These are phyloP conservation scores for Gymnoscopelus microlampas DNA, from an alignment of 2,797 vertebrate species.

Conservation along the genomic window DNA sequence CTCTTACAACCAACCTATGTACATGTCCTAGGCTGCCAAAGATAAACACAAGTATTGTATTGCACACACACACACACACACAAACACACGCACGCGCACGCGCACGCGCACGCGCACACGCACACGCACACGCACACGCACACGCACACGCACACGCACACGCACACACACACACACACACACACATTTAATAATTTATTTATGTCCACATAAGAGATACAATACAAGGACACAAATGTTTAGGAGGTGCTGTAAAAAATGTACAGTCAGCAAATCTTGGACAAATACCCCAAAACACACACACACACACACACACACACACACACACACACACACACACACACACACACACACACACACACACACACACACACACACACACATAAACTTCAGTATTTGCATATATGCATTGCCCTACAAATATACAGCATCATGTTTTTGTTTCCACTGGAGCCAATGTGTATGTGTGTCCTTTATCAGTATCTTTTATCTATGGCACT, in stretches of 20 bases:
- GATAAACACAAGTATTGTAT: no score
- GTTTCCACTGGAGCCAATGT: no score
- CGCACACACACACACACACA: constrained; percentile 6
- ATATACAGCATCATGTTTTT: no score
- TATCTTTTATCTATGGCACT: background rate
- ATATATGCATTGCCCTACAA: no score
- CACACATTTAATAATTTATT: background rate
- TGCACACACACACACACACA: background rate
- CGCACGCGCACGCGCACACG: background rate
- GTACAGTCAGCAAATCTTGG: no score
- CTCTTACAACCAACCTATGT: no score
- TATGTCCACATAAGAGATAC: no score
- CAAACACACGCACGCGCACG: constrained; percentile 7
- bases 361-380: background rate
- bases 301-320: background rate
- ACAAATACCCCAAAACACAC: background rate
- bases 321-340: constrained; percentile 1
- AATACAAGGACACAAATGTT: background rate
- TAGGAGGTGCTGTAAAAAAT: no score
- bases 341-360: constrained; percentile 3
- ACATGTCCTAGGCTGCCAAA: no score
- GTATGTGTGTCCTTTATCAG: background rate
- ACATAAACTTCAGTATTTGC: background rate
- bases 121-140: constrained; percentile 1
- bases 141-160: background rate